Conservation (phyloP, 2,797 vertebrate genomes). For the Champsocephalus gunnari region DNA sequence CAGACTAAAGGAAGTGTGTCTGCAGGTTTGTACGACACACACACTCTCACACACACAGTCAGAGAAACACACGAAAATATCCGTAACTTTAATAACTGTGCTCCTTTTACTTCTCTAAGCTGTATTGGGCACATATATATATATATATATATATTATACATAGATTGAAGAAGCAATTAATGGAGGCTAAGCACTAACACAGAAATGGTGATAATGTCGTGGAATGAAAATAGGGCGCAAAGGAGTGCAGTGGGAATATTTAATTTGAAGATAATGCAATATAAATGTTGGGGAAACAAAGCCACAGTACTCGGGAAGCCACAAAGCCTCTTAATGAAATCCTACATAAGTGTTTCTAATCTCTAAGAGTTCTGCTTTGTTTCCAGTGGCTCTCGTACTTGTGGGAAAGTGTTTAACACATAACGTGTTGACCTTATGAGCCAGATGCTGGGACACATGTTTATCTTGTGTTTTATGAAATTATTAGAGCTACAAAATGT, state of each 20-base stretch:
- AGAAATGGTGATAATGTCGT: slow-evolving; percentile 3
- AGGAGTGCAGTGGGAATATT: not conserved
- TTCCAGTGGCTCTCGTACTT: not conserved
- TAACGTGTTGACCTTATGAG: not conserved
- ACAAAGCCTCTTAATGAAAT: not conserved
- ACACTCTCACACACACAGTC: slow-evolving; percentile 2
- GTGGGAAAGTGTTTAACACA: not conserved
- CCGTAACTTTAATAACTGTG: not conserved
- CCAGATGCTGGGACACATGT: too few relatives aligned
- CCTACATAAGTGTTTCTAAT: not conserved
- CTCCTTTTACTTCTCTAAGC: slow-evolving; percentile 6
- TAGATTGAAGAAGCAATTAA: slow-evolving; percentile 9
- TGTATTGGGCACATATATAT: not conserved
- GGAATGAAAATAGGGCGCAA: slow-evolving; percentile 1
- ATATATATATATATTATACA: not conserved
- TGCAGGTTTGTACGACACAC: slow-evolving; percentile 34
- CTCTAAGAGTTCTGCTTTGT: not conserved
- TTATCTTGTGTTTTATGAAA: too few relatives aligned
- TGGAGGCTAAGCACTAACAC: not conserved
- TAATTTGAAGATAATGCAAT: slow-evolving; percentile 14
- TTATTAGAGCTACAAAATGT: too few relatives aligned
- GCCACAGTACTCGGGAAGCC: not conserved
- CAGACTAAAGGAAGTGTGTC: slow-evolving; percentile 50
- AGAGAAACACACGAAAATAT: slow-evolving; percentile 2
- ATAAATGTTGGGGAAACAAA: not conserved